Evolutionary conservation across 2,888 invertebrate genomes (phyloP).

Genomic region (Eupithecia subfuscata): DNA sequence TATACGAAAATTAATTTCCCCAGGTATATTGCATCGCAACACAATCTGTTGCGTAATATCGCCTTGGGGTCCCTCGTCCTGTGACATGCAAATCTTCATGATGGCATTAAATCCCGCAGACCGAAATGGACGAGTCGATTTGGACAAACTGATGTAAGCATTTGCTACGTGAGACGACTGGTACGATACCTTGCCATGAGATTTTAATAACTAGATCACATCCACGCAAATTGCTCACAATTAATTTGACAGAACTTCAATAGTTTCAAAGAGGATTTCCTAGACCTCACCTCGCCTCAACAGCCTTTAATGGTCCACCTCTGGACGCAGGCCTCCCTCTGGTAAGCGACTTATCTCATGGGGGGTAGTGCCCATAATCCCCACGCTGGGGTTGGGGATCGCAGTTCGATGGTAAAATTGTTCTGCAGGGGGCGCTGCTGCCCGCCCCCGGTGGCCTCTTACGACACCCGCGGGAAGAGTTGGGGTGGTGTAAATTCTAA

Average conservation of each 20-base stretch:
- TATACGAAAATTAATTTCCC: slow-evolving; percentile 59
- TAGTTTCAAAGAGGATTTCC: not conserved
- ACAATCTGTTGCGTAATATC: slow-evolving; percentile 67
- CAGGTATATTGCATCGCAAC: slow-evolving; percentile 62
- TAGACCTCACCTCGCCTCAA: too few relatives aligned
- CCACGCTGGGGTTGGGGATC: too few relatives aligned
- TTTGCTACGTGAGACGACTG: slow-evolving; percentile 60
- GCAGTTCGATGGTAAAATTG: too few relatives aligned
- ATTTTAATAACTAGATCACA: not conserved
- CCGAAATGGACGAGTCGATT: slow-evolving; percentile 66
- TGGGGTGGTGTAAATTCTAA: too few relatives aligned
- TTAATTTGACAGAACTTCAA: not conserved
- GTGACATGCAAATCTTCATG: slow-evolving; percentile 83
- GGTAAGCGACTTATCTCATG: too few relatives aligned
- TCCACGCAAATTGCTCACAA: not conserved
- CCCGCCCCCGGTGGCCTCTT: too few relatives aligned
- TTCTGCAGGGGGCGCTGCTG: too few relatives aligned
- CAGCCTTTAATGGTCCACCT: too few relatives aligned
- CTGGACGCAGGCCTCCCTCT: too few relatives aligned
- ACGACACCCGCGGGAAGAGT: too few relatives aligned
- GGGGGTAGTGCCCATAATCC: too few relatives aligned
- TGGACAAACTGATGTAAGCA: slow-evolving; percentile 75
- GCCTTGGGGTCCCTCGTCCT: slow-evolving; percentile 67
- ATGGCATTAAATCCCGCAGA: slow-evolving; percentile 80
- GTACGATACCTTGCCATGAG: slow-evolving; percentile 35